Base-by-base conservation (phyloP, 2,888 invertebrate genomes). In the Embidobia sp. region DNA sequence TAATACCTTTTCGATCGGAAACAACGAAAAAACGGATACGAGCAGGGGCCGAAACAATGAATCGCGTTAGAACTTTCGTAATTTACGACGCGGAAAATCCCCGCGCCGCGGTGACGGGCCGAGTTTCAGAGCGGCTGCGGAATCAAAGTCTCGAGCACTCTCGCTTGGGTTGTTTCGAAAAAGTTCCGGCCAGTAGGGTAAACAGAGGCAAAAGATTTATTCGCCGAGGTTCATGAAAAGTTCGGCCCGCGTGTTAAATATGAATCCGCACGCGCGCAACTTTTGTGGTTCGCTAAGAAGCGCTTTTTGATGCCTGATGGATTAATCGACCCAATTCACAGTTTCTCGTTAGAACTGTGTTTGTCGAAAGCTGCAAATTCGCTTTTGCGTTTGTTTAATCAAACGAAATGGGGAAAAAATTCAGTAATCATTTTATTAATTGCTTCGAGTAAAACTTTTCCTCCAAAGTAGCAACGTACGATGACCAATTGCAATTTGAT, bases 81-180 rank as follows among this genome's bases (percentile, higher is more conserved):
- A 87, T 86, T 86, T 86, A 86, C 82, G 82, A 82, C 77, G 51
- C 59, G 80, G 80, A 83, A 84, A 86, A 85, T 85, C 78, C 77
- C 78, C 77, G 61, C 37, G 64, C 40, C 35, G 59, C 29, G 57
- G 77, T 63, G 63, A 74, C 61, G 64, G 67, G 69, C 44, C 64
- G 61, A 55, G 49, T 70, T 53, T 40, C 18, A 1, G 13, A 11
- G 53, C 42, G 35, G 27, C 61, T 53, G 59, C 64, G 46, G 44
- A 57, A 73, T 59, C 57, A 42, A 37, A 59, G 35, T 57, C 72
- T 63, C 48, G 27, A 55, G 72, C 31, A 49, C 55, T 55, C 63
- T 64, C 63, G 31, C 33, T 57, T 40, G 63, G 40, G 48, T 46
- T 70, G 59, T 70, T 59, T 57, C 48, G 64, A 64, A 73, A 64